phyloP scores from a whole-genome alignment of 2,113 vertebrate genomes.

The Amphiprion ocellaris region DNA sequence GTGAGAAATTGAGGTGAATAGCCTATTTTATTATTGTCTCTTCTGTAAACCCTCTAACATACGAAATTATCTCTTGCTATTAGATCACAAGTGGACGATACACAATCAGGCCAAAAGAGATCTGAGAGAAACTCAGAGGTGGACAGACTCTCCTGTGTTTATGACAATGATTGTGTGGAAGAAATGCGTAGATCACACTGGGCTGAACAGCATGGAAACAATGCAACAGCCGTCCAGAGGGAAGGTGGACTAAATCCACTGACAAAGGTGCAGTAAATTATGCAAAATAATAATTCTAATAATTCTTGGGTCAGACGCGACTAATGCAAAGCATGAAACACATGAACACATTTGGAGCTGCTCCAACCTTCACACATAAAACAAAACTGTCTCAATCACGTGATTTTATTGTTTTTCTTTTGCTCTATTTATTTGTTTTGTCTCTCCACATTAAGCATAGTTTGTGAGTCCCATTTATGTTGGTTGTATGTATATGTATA shows the following conservation, averaged over 20 bases:
- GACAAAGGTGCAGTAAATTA: not conserved
- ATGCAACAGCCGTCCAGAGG: fast-evolving
- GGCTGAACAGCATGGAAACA: not conserved
- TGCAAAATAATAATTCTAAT: not conserved
- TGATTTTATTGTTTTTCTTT: no score
- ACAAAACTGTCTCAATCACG: no score
- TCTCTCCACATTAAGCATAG: no score
- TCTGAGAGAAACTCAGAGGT: conserved; percentile 1
- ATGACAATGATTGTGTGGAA: conserved; percentile 31
- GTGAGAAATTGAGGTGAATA: not conserved
- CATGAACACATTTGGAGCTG: not conserved
- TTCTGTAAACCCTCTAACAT: not conserved
- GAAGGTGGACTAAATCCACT: fast-evolving
- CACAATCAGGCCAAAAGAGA: not conserved
- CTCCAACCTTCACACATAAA: no score
- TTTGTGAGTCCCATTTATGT: no score
- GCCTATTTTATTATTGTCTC: not conserved
- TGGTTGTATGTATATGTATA: no score
- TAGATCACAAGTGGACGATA: conserved; percentile 13
- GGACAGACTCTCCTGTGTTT: conserved; percentile 20
- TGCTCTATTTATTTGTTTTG: no score
- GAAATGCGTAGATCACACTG: not conserved
- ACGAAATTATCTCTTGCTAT: not conserved
- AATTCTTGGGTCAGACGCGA: not conserved
- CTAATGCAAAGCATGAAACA: not conserved